phyloP scores from a whole-genome alignment of 2,113 vertebrate genomes.

The Cryptomyrus ogoouensis region DNA sequence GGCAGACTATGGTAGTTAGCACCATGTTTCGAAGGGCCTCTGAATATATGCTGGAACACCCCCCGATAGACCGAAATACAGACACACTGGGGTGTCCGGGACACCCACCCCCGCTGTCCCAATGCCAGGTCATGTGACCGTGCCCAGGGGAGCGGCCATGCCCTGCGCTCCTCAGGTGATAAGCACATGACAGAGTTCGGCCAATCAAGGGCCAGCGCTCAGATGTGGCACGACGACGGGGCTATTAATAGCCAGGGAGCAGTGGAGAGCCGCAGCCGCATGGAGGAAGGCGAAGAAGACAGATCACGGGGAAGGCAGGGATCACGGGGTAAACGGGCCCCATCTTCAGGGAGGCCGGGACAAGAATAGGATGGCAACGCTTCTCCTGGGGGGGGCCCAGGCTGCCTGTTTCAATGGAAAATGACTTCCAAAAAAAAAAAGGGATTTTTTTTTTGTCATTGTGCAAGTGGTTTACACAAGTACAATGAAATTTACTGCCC shows the following conservation, averaged over 20 bases:
- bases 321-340: not conserved
- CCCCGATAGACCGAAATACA: not conserved
- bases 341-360: not conserved
- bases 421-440: not conserved
- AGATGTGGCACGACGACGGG: slow-evolving; percentile 8
- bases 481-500: not conserved
- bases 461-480: no score
- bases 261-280: not conserved
- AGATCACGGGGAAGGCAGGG: not conserved
- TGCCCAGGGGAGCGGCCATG: not conserved
- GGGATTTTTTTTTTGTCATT: no score
- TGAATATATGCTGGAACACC: no score
- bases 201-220: slow-evolving; percentile 8
- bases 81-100: not conserved
- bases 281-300: not conserved
- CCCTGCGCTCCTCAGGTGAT: not conserved
- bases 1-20: not conserved
- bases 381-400: not conserved
- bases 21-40: not conserved
- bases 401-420: not conserved
- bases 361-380: not conserved
- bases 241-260: slow-evolving; percentile 18
- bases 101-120: not conserved
- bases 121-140: not conserved
- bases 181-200: not conserved